Base-by-base conservation (phyloP, 2,797 vertebrate genomes). In the Rhinophrynus dorsalis region DNA sequence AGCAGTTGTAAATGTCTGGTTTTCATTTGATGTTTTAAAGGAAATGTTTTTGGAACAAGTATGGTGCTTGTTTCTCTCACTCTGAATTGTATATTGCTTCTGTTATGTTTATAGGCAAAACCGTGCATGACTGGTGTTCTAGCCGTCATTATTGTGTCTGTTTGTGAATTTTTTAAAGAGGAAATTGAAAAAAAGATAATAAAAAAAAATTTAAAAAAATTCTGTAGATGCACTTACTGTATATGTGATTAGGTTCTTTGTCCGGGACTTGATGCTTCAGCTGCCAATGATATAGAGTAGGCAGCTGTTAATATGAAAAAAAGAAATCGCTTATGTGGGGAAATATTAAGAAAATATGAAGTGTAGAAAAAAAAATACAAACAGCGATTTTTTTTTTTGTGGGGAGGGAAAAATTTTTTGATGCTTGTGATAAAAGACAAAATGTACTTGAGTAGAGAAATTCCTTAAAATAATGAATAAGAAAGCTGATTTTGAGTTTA, bases 171-270 rank as follows among this genome's bases (percentile, higher is more conserved):
- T 88, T 93, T 93, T 91, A 92, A 91, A 91, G 85, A 79, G 75
- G 88, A 91, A 90, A 65, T 24, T 72, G 68, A 77, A 80, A 79
- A 86, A 81, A 87, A 91, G 85, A 86, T 75, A 68, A 75, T 74
- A 83, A 79, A 77, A 78, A 83, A 78, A 74, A 44, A 18, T 18
- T 44, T 18, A 80, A 83, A 85, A 87, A 82, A 87, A 92, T 88
- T 92, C 87, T 76, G 91, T 95, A 97, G 95, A 94, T 94, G 95
- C 96, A 95, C 94, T 96, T 95, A 94, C 87, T 93, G 91, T 93
- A 90, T 85, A 91, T 90, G 94, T 93, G 93, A 90, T 91, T 93
- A 94, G 92, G 89, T 88, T 92, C 87, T 87, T 83, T 83, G 82
- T 89, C 92, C 83, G 85, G 78, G 87, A 92, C 90, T 90, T 83